Evolutionary conservation across 1,140 invertebrate genomes (phyloP).

Genomic region (Hirudo medicinalis): DNA sequence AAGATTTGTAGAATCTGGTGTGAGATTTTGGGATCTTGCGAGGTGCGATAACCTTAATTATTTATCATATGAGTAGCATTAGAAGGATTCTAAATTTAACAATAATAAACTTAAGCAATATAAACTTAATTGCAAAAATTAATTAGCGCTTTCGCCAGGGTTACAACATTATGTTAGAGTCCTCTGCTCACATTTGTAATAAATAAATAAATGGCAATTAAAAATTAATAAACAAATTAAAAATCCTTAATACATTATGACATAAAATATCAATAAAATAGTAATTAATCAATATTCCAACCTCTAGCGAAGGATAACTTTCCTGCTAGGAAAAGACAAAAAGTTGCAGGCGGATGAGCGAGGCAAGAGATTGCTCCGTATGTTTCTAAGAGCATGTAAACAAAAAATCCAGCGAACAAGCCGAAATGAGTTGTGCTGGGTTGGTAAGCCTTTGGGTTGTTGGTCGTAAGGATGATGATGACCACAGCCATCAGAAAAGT

Average conservation of each 20-base stretch:
- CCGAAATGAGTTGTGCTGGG: constrained; percentile 8
- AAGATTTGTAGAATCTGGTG: too few relatives aligned
- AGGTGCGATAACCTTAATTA: too few relatives aligned
- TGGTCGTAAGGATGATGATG: constrained; percentile 7
- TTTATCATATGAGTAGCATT: too few relatives aligned
- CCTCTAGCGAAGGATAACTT: constrained; percentile 2
- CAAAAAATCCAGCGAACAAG: constrained; percentile 9
- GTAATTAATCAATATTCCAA: neutral
- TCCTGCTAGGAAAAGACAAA: neutral
- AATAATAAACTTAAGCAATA: too few relatives aligned
- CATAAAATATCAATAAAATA: neutral
- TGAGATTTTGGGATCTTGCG: too few relatives aligned
- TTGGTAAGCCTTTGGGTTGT: neutral
- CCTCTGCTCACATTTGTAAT: too few relatives aligned
- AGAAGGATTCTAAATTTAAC: too few relatives aligned
- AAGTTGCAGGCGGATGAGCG: neutral
- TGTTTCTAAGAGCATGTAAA: neutral
- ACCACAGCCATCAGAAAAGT: constrained; percentile 14
- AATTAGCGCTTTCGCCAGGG: too few relatives aligned
- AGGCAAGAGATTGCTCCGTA: neutral
- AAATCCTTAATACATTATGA: neutral
- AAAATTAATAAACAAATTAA: too few relatives aligned
- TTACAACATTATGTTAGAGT: too few relatives aligned
- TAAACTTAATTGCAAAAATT: too few relatives aligned
- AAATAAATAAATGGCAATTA: too few relatives aligned